Conservation (phyloP, 2,113 vertebrate genomes). For the Percopsis transmontana region DNA sequence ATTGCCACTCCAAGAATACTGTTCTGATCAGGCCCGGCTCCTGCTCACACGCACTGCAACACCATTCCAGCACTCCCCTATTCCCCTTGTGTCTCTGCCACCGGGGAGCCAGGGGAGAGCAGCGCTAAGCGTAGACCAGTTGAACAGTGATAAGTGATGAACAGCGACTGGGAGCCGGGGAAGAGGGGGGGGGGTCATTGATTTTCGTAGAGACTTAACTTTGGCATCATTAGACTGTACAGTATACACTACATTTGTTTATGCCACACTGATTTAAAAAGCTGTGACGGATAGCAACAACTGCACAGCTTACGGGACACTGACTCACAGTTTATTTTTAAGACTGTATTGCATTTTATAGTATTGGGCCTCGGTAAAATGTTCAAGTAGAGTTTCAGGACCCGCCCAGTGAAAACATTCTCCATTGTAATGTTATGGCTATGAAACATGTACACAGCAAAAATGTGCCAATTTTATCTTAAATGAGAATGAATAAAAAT, state of each 20-base stretch:
- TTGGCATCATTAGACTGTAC: slow-evolving; percentile 12
- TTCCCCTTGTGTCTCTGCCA: slow-evolving; percentile 10
- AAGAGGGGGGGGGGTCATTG: too few species aligned
- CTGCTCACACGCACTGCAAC: slow-evolving; percentile 50
- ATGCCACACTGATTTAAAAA: slow-evolving; percentile 55
- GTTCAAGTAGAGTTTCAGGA: not conserved
- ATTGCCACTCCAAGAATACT: slow-evolving; percentile 57
- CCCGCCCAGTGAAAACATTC: not conserved
- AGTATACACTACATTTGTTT: slow-evolving; percentile 45
- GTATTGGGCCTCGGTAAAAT: slow-evolving; percentile 14
- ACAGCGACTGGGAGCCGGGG: slow-evolving; percentile 25
- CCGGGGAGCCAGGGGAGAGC: slow-evolving; percentile 32
- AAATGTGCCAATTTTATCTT: too few species aligned
- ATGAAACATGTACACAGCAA: not conserved
- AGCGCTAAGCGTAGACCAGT: slow-evolving; percentile 13
- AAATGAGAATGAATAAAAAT: too few species aligned
- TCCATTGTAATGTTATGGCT: not conserved
- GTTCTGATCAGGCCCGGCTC: slow-evolving; percentile 72
- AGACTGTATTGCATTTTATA: slow-evolving; percentile 54
- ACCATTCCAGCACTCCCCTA: slow-evolving; percentile 30
- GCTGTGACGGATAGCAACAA: slow-evolving; percentile 65
- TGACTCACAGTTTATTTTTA: slow-evolving; percentile 59
- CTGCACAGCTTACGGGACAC: slow-evolving; percentile 50
- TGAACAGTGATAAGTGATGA: too few species aligned
- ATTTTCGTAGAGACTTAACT: not conserved